phyloP scores from a whole-genome alignment of 2,888 invertebrate genomes.

The Clistopyga incitator region DNA sequence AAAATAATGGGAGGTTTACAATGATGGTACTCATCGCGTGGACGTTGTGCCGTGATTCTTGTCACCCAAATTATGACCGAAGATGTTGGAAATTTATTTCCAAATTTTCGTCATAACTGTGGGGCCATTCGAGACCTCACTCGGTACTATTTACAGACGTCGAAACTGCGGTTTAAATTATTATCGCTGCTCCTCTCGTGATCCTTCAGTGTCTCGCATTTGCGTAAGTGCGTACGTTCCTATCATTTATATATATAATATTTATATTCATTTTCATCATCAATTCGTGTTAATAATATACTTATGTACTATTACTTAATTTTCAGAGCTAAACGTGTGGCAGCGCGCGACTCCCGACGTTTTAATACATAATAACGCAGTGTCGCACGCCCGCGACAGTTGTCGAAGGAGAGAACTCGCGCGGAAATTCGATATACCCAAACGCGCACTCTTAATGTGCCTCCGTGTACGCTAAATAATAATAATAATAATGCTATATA shows the following conservation, averaged over 20 bases:
- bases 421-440: constrained; percentile 31
- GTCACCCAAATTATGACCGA: background rate
- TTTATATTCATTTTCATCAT: constrained; percentile 33
- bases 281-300: constrained; percentile 27
- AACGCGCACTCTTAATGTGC: constrained; percentile 12
- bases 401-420: constrained; percentile 20
- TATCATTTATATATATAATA: constrained; percentile 29
- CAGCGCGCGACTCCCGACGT: constrained; percentile 5
- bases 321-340: constrained; percentile 20
- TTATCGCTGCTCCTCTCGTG: background rate
- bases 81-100: background rate
- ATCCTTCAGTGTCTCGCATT: constrained; percentile 14
- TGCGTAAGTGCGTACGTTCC: constrained; percentile 39
- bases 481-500: constrained; percentile 26
- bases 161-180: constrained; percentile 29
- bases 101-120: background rate
- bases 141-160: constrained; percentile 36
- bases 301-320: constrained; percentile 31
- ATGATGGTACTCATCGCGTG: constrained; percentile 24
- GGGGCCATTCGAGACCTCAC: background rate
- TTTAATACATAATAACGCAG: constrained; percentile 25
- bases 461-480: constrained; percentile 1
- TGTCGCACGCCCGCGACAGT: constrained; percentile 18
- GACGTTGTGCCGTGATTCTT: background rate
- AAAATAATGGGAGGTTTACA: no score